Evolutionary conservation across 2,113 vertebrate species (phyloP).

Genomic region (Sebastes fasciatus): DNA sequence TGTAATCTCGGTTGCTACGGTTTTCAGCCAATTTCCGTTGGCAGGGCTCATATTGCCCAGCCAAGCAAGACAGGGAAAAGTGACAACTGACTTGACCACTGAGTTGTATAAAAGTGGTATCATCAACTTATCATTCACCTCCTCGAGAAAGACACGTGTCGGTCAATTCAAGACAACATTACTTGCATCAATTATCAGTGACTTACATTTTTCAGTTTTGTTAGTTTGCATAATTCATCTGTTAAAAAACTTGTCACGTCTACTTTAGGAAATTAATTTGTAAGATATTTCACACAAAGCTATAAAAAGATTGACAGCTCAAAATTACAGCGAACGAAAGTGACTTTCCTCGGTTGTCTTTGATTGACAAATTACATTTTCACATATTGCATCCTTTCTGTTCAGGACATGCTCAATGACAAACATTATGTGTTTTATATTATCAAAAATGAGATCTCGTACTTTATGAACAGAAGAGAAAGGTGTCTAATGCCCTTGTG

Average conservation of each 20-base stretch:
- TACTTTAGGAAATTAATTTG: not conserved
- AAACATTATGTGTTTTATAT: not conserved
- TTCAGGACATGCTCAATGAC: not conserved
- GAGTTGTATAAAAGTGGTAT: constrained; percentile 60
- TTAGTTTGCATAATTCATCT: not conserved
- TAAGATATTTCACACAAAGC: not conserved
- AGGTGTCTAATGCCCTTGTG: not conserved
- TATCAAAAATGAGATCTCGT: not conserved
- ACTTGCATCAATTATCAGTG: constrained; percentile 8
- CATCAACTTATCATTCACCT: constrained; percentile 45
- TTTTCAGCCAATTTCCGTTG: constrained; percentile 59
- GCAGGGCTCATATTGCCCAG: constrained; percentile 56
- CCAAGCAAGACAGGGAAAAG: constrained; percentile 51
- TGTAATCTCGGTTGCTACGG: constrained; percentile 62
- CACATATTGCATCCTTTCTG: not conserved
- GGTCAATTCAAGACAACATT: constrained; percentile 25
- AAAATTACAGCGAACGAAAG: not conserved
- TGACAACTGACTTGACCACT: constrained; percentile 54
- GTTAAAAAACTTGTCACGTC: not conserved
- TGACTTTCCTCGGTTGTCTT: not conserved
- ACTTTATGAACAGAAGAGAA: not conserved
- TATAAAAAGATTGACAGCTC: not conserved
- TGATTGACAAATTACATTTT: constrained; percentile 9
- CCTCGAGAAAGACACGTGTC: constrained; percentile 13
- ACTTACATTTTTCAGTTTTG: not conserved